Conservation (phyloP, 2,888 invertebrate species). For the Leptogaster cylindrica region DNA sequence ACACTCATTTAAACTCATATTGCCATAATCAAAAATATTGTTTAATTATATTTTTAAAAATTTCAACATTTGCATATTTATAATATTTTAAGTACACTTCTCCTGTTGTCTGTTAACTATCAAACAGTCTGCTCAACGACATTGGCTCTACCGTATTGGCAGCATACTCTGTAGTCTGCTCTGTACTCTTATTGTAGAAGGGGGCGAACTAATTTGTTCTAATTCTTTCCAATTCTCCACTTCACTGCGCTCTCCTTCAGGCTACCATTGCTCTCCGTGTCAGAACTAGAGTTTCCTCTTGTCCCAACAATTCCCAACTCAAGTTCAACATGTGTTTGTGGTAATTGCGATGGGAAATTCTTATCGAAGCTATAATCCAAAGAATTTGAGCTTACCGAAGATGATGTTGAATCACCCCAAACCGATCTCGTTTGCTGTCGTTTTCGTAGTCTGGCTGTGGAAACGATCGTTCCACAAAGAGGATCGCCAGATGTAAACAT, state of each 20-base stretch:
- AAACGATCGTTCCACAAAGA: conserved; percentile 45
- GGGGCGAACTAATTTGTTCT: too few relatives aligned
- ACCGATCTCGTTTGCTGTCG: conserved; percentile 23
- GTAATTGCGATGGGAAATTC: conserved; percentile 42
- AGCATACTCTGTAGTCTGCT: too few relatives aligned
- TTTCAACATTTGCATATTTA: too few relatives aligned
- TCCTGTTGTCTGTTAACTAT: too few relatives aligned
- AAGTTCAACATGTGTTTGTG: conserved; percentile 44
- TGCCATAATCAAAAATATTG: too few relatives aligned
- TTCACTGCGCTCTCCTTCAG: conserved; percentile 16
- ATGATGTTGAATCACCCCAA: conserved; percentile 39
- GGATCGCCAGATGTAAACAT: conserved; percentile 42
- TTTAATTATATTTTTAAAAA: too few relatives aligned
- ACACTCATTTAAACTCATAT: too few relatives aligned
- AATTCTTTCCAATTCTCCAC: too few relatives aligned
- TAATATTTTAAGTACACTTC: too few relatives aligned
- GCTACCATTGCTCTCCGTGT: background rate
- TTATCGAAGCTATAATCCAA: conserved; percentile 11
- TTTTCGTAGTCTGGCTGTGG: background rate
- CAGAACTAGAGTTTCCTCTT: background rate
- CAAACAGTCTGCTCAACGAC: too few relatives aligned
- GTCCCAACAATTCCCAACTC: conserved; percentile 33
- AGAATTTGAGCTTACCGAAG: conserved; percentile 29
- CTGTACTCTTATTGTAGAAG: too few relatives aligned
- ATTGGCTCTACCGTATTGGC: too few relatives aligned